Base-by-base conservation (phyloP, 2,888 invertebrate species). In the Rhaphigaster nebulosa region DNA sequence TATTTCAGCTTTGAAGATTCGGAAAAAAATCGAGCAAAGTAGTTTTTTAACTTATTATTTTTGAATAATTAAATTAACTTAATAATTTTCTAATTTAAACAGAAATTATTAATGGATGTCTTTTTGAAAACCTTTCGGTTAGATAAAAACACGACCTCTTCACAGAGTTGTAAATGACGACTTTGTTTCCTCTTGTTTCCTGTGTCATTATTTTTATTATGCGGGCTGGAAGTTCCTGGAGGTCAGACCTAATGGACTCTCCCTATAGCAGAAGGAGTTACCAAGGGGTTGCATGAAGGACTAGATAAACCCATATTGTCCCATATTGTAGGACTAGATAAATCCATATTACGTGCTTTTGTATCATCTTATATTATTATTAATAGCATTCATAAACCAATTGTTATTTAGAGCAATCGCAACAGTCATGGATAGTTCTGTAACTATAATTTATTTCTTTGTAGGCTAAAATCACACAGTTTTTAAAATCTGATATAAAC, bases 161-260 rank as follows among this genome's bases (percentile, higher is more conserved):
- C 70, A 38, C 18, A 76, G 23, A 76, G 70, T 76, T 38, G 26
- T 76, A 20, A 20, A 76, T 65, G 65, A 65, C 34, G 34, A 76
- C 20, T 38, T 18, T 23, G 70, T 76, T 76, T 34, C 38, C 34
- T 76, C 70, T 23, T 34, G 70, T 76, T 76, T 76, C 70, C 70
- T 34, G 70, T 76, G 70, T 76, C 70, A 76, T 76, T 76, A 76
- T 76, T 76, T 76, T 38, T 34, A 76, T 76, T 34, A 76, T 76
- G 70, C 70, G 70, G 70, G 70, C 70, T 76, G 70, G 20, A 34
- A 38, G 70, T 76, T 76, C 6, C 34, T 15, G 20, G 34, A 4
- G 65, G 65, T 6, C 29, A 15, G 29, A 65, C 34, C 38, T 38
- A 76, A 76, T 38, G 70, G 38, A 23, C 38, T 76, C 70, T 23